Evolutionary conservation across 2,113 vertebrate species (phyloP).

Genomic region (Chaetodon auriga): DNA sequence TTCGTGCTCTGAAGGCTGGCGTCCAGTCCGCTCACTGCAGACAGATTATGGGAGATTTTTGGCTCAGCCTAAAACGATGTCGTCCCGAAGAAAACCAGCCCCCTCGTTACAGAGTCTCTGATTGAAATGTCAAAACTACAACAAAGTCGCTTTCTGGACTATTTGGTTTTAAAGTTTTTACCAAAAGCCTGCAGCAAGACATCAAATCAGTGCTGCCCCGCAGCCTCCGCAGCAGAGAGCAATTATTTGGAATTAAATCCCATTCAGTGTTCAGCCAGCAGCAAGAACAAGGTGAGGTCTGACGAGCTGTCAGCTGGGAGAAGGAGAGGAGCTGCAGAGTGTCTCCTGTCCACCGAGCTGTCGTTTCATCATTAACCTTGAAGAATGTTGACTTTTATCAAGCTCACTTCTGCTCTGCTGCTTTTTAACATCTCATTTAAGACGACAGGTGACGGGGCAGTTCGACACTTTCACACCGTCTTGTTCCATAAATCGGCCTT

Average conservation of each 20-base stretch:
- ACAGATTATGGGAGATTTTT: background rate
- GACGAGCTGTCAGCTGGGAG: slow-evolving; percentile 50
- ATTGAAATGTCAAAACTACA: slow-evolving; percentile 17
- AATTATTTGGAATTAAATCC: slow-evolving; percentile 64
- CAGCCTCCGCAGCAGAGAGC: slow-evolving; percentile 26
- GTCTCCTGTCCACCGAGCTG: slow-evolving; percentile 11
- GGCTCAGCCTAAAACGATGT: background rate
- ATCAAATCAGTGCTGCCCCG: slow-evolving; percentile 3
- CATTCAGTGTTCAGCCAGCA: slow-evolving; percentile 39
- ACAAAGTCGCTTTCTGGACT: slow-evolving; percentile 12
- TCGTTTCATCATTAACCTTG: slow-evolving; percentile 50
- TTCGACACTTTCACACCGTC: background rate
- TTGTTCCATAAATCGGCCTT: background rate
- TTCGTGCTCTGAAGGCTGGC: background rate
- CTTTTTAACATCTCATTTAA: slow-evolving; percentile 24
- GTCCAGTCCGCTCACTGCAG: slow-evolving; percentile 18
- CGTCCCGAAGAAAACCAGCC: background rate
- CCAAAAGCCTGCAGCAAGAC: slow-evolving; percentile 30
- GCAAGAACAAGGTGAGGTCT: slow-evolving; percentile 48
- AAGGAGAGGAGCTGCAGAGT: slow-evolving; percentile 13
- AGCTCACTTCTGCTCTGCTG: slow-evolving; percentile 12
- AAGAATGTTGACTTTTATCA: slow-evolving; percentile 40
- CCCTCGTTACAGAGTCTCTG: slow-evolving; percentile 17
- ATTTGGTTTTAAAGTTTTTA: slow-evolving; percentile 24
- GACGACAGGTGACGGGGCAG: slow-evolving; percentile 24